phyloP scores from a whole-genome alignment of 2,888 invertebrate genomes.

The Nycteola revayana region DNA sequence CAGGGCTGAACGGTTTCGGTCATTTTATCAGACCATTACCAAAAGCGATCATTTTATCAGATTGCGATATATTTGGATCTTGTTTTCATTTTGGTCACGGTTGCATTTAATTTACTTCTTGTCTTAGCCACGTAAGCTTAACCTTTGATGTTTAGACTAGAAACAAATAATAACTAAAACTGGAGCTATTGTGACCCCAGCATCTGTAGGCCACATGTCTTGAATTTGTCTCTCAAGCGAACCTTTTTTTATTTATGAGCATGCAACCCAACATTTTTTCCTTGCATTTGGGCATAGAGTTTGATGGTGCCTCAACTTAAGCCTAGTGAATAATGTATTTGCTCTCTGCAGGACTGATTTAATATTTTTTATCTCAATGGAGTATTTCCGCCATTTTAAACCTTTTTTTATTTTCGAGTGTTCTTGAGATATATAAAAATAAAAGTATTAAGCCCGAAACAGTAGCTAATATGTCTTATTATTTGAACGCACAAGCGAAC shows the following conservation, averaged over 20 bases:
- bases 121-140: conserved; percentile 7
- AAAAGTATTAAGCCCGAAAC: no score
- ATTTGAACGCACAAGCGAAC: conserved; percentile 48
- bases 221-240: conserved; percentile 58
- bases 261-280: conserved; percentile 4
- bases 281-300: neutral
- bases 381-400: no score
- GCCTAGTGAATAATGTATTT: neutral
- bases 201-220: conserved; percentile 75
- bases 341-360: no score
- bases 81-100: conserved; percentile 73
- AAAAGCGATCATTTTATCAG: no score
- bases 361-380: no score
- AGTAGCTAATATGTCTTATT: conserved; percentile 47
- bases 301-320: neutral
- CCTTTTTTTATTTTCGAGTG: no score
- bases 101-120: conserved; percentile 31
- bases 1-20: conserved; percentile 49
- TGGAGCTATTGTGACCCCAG: conserved; percentile 37
- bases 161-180: conserved; percentile 24
- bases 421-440: no score
- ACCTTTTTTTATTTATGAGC: conserved; percentile 68
- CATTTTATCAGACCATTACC: conserved; percentile 53
- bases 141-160: conserved; percentile 15
- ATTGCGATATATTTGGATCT: conserved; percentile 51